Evolutionary conservation across 2,113 vertebrate species (phyloP).

Genomic region (Odontesthes bonariensis): DNA sequence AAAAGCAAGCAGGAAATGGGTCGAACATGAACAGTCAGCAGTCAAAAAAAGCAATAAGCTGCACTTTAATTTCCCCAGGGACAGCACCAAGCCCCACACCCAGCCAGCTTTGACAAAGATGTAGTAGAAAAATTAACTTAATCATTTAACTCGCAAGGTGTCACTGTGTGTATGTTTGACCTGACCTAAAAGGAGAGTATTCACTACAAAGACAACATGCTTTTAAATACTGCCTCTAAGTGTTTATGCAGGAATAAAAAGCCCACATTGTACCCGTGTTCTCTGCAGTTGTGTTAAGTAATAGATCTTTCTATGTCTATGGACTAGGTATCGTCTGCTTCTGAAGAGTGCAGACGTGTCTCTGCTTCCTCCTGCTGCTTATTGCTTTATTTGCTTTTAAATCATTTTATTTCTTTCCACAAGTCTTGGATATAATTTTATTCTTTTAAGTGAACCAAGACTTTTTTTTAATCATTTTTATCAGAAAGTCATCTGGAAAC

Average conservation of each 20-base stretch:
- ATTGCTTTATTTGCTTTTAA: too few species aligned
- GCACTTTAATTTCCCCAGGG: slow-evolving; percentile 16
- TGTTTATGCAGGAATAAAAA: background rate
- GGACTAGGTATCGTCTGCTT: too few species aligned
- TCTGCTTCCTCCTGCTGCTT: too few species aligned
- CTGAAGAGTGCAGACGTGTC: too few species aligned
- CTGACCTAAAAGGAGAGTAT: background rate
- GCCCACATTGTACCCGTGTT: background rate
- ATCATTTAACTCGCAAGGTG: background rate
- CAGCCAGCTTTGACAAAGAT: background rate
- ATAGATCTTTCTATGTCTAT: background rate
- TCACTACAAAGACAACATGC: background rate
- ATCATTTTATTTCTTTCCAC: too few species aligned
- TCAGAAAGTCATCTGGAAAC: too few species aligned
- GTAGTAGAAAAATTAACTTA: background rate
- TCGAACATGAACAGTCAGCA: slow-evolving; percentile 12
- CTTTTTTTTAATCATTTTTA: too few species aligned
- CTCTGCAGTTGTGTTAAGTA: background rate
- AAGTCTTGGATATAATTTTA: too few species aligned
- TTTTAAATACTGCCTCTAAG: background rate
- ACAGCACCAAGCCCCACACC: background rate
- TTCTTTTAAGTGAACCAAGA: too few species aligned
- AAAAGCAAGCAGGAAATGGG: slow-evolving; percentile 12
- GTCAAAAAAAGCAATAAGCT: slow-evolving; percentile 7
- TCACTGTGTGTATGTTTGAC: background rate